Evolutionary conservation across 2,888 invertebrate species (phyloP).

Genomic region (Polydrusus tereticollis): DNA sequence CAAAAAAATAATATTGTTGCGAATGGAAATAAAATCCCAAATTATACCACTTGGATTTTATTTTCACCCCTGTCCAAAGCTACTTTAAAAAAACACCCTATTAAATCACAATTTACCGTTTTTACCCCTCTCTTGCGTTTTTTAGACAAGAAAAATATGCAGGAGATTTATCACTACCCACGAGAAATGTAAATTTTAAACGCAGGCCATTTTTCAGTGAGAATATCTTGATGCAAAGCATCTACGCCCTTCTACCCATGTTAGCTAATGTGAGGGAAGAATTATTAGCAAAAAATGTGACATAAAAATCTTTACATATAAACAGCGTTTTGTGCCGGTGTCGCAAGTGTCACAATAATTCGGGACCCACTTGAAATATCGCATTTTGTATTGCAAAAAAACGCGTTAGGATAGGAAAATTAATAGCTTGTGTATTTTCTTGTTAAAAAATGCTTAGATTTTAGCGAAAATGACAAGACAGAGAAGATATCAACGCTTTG

Average conservation of each 20-base stretch:
- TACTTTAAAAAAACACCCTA: slow-evolving; percentile 19
- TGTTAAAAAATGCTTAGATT: no score
- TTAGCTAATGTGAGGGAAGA: slow-evolving; percentile 13
- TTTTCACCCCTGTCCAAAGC: background rate
- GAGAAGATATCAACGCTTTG: no score
- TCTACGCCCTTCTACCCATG: slow-evolving; percentile 11
- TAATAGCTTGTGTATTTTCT: no score
- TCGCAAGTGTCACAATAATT: background rate
- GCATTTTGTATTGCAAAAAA: background rate
- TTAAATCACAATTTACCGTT: slow-evolving; percentile 38
- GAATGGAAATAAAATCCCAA: background rate
- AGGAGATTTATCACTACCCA: slow-evolving; percentile 39
- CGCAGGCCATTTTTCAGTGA: slow-evolving; percentile 42
- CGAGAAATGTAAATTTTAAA: slow-evolving; percentile 45
- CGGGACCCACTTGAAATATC: background rate
- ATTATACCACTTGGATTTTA: background rate
- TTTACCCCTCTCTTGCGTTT: slow-evolving; percentile 32
- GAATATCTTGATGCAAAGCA: slow-evolving; percentile 42
- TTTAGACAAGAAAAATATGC: slow-evolving; percentile 43
- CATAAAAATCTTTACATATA: slow-evolving; percentile 12
- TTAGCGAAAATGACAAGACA: no score
- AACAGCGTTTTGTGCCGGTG: background rate
- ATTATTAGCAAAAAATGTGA: slow-evolving; percentile 12
- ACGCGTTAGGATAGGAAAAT: background rate
- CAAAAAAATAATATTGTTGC: no score